A percentile compares a stretch with the other conserved stretches of the same genome.
phyloP scores from a whole-genome alignment of 2,888 invertebrate genomes.

The Rhorus exstirpatorius region DNA sequence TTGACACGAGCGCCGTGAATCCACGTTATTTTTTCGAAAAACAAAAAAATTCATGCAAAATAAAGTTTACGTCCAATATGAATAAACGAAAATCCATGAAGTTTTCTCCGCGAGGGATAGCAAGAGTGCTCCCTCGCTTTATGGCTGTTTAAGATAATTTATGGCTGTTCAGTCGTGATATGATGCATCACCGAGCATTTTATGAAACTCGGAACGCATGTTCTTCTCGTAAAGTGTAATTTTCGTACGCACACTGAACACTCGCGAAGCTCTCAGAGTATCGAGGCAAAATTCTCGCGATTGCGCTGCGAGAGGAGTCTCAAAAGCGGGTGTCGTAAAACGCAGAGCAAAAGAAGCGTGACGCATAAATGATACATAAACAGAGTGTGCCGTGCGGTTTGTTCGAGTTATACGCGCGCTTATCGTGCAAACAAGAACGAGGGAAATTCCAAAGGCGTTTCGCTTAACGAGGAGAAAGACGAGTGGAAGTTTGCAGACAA shows the following conservation, averaged over 20 bases:
- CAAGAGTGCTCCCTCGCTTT: too few relatives aligned
- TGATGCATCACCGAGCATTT: background rate
- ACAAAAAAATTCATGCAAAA: too few relatives aligned
- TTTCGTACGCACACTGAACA: background rate
- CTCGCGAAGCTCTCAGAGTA: too few relatives aligned
- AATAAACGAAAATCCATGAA: too few relatives aligned
- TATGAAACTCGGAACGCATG: background rate
- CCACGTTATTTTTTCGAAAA: too few relatives aligned
- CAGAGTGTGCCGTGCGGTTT: constrained; percentile 67
- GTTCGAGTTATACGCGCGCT: constrained; percentile 28
- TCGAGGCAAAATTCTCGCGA: background rate
- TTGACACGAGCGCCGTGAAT: too few relatives aligned
- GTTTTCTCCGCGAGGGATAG: too few relatives aligned
- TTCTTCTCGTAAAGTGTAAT: background rate
- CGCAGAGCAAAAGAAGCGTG: constrained; percentile 19
- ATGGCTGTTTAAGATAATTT: too few relatives aligned
- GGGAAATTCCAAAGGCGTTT: constrained; percentile 58
- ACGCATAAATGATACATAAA: constrained; percentile 78
- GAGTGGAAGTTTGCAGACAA: constrained; percentile 2
- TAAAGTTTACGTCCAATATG: too few relatives aligned
- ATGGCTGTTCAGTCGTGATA: too few relatives aligned
- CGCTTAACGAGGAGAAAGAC: constrained; percentile 70
- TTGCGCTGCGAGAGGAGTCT: background rate
- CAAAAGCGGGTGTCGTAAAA: background rate
- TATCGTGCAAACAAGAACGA: constrained; percentile 69